Evolutionary conservation across 2,797 vertebrate species (phyloP).

Genomic region (Enteromius paludinosus): DNA sequence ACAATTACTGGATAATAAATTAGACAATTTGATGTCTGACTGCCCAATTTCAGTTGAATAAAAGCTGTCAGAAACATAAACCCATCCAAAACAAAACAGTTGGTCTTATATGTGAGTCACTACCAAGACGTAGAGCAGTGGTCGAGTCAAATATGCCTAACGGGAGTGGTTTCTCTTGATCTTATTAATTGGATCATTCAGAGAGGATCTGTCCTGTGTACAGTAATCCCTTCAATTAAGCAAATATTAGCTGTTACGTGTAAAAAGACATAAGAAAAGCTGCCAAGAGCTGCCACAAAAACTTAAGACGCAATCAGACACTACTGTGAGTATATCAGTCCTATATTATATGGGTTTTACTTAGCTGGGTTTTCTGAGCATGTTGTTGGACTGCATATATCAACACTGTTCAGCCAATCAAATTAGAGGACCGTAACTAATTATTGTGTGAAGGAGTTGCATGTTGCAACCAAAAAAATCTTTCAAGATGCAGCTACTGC

Average conservation of each 20-base stretch:
- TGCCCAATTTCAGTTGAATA: neutral
- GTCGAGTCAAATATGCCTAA: neutral
- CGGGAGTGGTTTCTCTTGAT: constrained; percentile 23
- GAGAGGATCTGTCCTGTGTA: constrained; percentile 38
- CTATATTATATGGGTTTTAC: neutral
- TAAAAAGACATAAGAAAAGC: constrained; percentile 54
- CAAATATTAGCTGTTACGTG: constrained; percentile 58
- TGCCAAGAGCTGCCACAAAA: constrained; percentile 19
- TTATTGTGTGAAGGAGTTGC: neutral
- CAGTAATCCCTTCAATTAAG: constrained; percentile 40
- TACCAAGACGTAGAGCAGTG: neutral
- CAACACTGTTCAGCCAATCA: neutral
- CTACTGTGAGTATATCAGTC: neutral
- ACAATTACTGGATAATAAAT: constrained; percentile 25
- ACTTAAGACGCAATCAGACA: neutral
- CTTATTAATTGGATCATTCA: constrained; percentile 44
- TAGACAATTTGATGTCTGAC: neutral
- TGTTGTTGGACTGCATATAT: neutral
- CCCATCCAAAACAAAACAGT: neutral
- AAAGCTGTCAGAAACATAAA: constrained; percentile 21
- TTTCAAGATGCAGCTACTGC: neutral
- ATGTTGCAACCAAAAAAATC: neutral
- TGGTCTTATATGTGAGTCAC: constrained; percentile 1
- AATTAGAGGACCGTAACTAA: neutral
- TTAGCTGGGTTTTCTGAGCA: neutral